Evolutionary conservation across 2,888 invertebrate species (phyloP).

Genomic region (Junonia oenone): DNA sequence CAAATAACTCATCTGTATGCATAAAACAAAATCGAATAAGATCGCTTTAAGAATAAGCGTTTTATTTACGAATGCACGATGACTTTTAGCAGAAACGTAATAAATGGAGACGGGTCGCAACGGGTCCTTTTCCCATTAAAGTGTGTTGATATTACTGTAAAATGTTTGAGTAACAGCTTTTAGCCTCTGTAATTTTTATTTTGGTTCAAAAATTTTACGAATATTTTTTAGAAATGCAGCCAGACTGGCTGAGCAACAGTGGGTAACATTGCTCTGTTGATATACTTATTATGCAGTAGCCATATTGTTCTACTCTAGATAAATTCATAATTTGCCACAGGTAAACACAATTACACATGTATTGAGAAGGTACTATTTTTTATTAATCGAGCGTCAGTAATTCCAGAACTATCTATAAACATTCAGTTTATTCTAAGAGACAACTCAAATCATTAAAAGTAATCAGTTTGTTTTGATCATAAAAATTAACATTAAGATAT

Average conservation of each 20-base stretch:
- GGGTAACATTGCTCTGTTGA: too few relatives aligned
- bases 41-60: slow-evolving; percentile 11
- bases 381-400: too few relatives aligned
- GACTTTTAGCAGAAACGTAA: slow-evolving; percentile 1
- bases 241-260: too few relatives aligned
- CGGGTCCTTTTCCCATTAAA: not conserved
- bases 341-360: too few relatives aligned
- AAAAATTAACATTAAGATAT: not conserved
- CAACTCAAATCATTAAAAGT: too few relatives aligned
- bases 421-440: too few relatives aligned
- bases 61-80: slow-evolving; percentile 2
- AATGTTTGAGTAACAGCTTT: not conserved
- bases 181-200: not conserved
- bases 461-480: too few relatives aligned
- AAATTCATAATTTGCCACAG: too few relatives aligned
- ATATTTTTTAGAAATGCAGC: not conserved
- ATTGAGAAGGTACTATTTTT: too few relatives aligned
- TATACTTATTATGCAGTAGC: too few relatives aligned
- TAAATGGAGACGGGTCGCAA: not conserved
- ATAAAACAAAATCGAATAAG: slow-evolving; percentile 23
- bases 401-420: too few relatives aligned
- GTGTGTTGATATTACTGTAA: not conserved
- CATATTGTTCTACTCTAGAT: too few relatives aligned
- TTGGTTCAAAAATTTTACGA: not conserved
- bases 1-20: slow-evolving; percentile 48